Evolutionary conservation across 1,140 invertebrate genomes (phyloP).

Genomic region (Pollicipes pollicipes): DNA sequence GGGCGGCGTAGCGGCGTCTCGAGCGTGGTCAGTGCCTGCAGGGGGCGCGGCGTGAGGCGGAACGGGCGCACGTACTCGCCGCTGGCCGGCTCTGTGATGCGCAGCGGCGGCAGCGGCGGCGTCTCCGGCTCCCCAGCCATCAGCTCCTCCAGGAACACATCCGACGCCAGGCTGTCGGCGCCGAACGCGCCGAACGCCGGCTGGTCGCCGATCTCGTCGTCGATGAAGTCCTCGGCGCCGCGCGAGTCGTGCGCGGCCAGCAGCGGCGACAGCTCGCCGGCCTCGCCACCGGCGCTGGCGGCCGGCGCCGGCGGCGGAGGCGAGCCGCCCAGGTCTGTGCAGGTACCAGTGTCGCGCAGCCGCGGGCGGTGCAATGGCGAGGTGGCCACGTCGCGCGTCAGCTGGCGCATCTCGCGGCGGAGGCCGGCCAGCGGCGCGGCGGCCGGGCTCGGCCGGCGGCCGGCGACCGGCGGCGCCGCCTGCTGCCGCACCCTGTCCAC

Average conservation of each 20-base stretch:
- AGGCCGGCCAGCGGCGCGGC: not conserved
- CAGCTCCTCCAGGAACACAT: too few species aligned
- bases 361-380: not conserved
- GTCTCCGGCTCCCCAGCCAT: too few species aligned
- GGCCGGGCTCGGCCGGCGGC: not conserved
- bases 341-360: not conserved
- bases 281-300: not conserved
- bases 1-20: too few species aligned
- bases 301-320: too few species aligned
- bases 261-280: not conserved
- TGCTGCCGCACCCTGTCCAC: not conserved
- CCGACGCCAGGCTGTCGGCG: too few species aligned
- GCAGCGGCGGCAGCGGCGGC: too few species aligned
- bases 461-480: not conserved
- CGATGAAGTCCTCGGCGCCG: not conserved
- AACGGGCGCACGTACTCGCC: not conserved
- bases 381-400: not conserved
- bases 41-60: not conserved
- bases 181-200: not conserved
- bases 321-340: not conserved
- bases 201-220: constrained; percentile 3
- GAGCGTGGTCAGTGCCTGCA: not conserved
- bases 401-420: not conserved
- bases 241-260: not conserved
- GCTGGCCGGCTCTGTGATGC: too few species aligned